Base-by-base conservation (phyloP, 2,797 vertebrate species). In the Scyliorhinus canicula region DNA sequence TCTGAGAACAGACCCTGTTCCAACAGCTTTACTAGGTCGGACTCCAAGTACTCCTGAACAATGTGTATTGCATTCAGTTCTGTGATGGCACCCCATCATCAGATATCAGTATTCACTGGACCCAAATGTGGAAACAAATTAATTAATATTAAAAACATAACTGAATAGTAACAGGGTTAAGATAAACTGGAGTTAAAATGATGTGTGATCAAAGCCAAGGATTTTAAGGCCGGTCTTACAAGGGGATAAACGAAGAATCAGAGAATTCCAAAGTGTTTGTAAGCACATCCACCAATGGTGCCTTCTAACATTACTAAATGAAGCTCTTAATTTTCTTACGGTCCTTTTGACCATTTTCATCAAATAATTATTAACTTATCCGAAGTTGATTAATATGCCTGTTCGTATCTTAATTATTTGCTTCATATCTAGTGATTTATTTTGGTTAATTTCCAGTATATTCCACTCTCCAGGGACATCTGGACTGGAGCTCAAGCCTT, bases 41-140 rank as follows among this genome's bases (percentile, higher is more conserved):
- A 99, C 97, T 99, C 99, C 99, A 99, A 99, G 97, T 99, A 99
- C 97, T 99, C 99, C 97, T 99, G 99, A 96, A 99, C 99, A 95
- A 99, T 99, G 97, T 99, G 99, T 96, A 99, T 99, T 0, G 98
- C 99, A 97, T 99, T 99, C 96, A 99, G 97, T 97, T 99, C 99
- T 0, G 99, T 98, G 96, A 99, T 98, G 55, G 98, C 99, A 96
- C 98, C 98, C 96, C 98, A 0, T 99, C 99, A 95, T 99, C 99
- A 0, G 98, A 98, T 95, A 99, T 96, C 93, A 97, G 98, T 96
- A 98, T 97, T 99, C 99, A n/a, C 97, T 95, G 99, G 99, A 95
- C 99, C 99, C 96, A 99, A 97, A 50, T n/a, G n/a, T n/a, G n/a
- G n/a, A n/a, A n/a, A n/a, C n/a, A n/a, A n/a, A n/a, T n/a, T n/a